Evolutionary conservation across 2,888 invertebrate genomes (phyloP).

Genomic region (Dryobotodes eremita): DNA sequence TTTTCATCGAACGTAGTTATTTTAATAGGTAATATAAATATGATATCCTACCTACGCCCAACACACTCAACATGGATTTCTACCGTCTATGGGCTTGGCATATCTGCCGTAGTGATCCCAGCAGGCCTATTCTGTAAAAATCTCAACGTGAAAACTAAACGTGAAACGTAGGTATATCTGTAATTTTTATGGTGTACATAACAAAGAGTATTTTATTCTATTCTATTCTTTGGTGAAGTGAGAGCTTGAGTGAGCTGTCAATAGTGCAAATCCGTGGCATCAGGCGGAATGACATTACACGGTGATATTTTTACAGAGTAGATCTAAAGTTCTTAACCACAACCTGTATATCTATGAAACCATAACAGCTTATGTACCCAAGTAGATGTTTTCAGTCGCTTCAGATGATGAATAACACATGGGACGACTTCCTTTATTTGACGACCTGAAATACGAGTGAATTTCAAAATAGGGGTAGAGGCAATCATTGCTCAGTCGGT

Average conservation of each 20-base stretch:
- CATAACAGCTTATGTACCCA: conserved; percentile 51
- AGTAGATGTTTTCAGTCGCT: conserved; percentile 66
- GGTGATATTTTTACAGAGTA: not conserved
- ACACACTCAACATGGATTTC: not conserved
- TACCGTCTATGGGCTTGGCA: not conserved
- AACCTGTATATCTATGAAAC: conserved; percentile 9
- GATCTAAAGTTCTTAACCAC: not conserved
- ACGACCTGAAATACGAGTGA: conserved; percentile 73
- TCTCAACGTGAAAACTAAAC: not conserved
- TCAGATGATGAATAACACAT: conserved; percentile 79
- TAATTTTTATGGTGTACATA: too few relatives aligned
- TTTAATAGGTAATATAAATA: not conserved
- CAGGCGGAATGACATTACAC: too few relatives aligned
- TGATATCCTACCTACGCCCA: not conserved
- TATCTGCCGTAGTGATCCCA: not conserved
- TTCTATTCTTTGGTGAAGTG: not conserved
- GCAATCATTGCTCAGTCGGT: conserved; percentile 64
- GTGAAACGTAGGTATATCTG: not conserved
- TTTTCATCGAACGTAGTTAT: too few relatives aligned
- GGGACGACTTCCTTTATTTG: conserved; percentile 78
- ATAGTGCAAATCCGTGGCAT: too few relatives aligned
- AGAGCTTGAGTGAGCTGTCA: not conserved
- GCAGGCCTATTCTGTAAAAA: too few relatives aligned
- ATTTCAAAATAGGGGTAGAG: conserved; percentile 71
- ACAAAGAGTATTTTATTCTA: too few relatives aligned